A percentile compares a stretch with the other conserved stretches of the same genome.
These are phyloP conservation scores for Bos javanicus DNA, from an alignment of 2,113 vertebrate species.

Conservation along the genomic window DNA sequence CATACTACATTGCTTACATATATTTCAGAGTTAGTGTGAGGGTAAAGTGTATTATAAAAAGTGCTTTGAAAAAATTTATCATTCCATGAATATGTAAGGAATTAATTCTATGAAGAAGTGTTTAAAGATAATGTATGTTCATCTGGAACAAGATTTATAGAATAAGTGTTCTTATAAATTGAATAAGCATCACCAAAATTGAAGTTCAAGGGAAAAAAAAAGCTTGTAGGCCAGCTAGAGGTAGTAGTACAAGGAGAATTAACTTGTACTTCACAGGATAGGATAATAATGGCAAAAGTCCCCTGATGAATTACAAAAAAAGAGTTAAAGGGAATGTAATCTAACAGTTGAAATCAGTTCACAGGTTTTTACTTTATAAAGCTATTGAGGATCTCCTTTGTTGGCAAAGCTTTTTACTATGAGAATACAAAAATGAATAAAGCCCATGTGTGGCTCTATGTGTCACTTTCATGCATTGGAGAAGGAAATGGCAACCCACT, in stretches of 20 bases:
- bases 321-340: background rate
- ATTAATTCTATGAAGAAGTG: background rate
- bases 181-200: background rate
- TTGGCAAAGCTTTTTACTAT: background rate
- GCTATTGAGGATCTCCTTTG: background rate
- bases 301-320: background rate
- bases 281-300: background rate
- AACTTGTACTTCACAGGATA: background rate
- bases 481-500: too few species aligned
- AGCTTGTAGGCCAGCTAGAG: background rate
- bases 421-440: background rate
- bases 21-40: background rate
- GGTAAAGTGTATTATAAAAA: background rate
- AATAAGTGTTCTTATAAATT: background rate
- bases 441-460: background rate
- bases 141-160: background rate
- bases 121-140: background rate
- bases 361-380: background rate
- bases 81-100: background rate
- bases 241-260: background rate
- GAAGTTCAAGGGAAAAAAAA: background rate
- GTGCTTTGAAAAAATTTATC: background rate
- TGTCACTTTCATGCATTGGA: too few species aligned
- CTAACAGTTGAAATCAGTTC: background rate
- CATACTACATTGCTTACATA: background rate